Conservation (phyloP, 2,888 invertebrate genomes). For the Platycheirus albimanus region DNA sequence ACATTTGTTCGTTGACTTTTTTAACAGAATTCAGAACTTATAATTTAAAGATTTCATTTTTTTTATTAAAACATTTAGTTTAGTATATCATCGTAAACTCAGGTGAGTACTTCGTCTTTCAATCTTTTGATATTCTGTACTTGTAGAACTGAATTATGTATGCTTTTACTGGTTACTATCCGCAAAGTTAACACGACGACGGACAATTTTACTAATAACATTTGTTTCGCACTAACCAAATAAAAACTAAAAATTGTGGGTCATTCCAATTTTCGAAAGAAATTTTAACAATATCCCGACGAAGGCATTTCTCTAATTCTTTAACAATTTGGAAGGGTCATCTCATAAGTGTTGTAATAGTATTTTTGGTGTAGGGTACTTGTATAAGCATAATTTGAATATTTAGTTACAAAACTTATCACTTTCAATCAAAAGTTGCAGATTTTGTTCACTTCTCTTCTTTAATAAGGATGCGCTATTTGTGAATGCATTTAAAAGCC, state of each 20-base stretch:
- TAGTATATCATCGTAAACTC: constrained; percentile 26
- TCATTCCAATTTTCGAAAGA: background rate
- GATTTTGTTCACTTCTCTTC: too few relatives aligned
- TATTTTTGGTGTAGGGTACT: background rate
- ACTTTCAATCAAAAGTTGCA: too few relatives aligned
- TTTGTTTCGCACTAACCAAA: constrained; percentile 65
- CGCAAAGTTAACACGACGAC: constrained; percentile 35
- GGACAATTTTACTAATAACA: constrained; percentile 70
- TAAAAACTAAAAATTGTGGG: background rate
- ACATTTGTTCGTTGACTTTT: too few relatives aligned
- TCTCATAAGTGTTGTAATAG: too few relatives aligned
- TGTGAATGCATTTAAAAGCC: too few relatives aligned
- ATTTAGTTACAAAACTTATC: too few relatives aligned
- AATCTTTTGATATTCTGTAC: constrained; percentile 18
- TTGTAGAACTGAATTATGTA: constrained; percentile 3
- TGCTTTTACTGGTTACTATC: constrained; percentile 13
- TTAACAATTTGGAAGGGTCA: background rate
- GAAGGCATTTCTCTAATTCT: background rate
- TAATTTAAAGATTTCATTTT: background rate
- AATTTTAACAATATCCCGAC: background rate
- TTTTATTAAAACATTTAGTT: background rate
- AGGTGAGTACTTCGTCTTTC: constrained; percentile 62
- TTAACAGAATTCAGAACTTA: background rate
- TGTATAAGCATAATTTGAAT: background rate
- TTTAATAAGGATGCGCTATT: too few relatives aligned